Conservation (phyloP, 2,797 vertebrate species). For the Peromyscus melanophrys region DNA sequence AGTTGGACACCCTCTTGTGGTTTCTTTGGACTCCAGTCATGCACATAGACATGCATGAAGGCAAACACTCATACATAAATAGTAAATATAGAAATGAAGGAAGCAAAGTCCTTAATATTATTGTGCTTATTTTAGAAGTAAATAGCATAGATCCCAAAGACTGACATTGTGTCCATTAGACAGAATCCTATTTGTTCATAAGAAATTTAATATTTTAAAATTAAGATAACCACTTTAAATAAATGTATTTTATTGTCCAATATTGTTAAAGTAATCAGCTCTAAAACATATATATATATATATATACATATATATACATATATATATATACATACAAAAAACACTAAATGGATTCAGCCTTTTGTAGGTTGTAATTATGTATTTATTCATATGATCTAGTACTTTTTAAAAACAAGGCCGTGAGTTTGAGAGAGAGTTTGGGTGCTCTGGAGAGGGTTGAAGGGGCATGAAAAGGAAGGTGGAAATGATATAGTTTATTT, state of each 20-base stretch:
- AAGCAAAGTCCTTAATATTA: background rate
- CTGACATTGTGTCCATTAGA: background rate
- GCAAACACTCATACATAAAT: background rate
- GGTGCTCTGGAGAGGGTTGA: background rate
- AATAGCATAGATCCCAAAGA: background rate
- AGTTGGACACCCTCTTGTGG: too few relatives aligned
- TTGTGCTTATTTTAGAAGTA: background rate
- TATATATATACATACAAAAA: background rate
- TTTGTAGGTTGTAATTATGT: background rate
- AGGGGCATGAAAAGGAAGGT: background rate
- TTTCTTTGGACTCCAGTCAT: background rate
- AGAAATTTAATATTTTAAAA: background rate
- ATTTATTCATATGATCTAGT: background rate
- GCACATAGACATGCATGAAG: background rate
- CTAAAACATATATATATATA: background rate
- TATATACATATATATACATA: too few relatives aligned
- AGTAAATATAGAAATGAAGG: background rate
- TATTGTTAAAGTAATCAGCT: background rate
- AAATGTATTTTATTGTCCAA: background rate
- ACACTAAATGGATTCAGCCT: background rate
- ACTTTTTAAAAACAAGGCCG: background rate
- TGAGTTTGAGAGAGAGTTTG: background rate
- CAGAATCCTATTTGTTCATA: background rate
- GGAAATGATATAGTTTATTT: background rate
- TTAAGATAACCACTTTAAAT: background rate